Evolutionary conservation across 2,888 invertebrate species (phyloP).

Genomic region (Holacanthella duospinosa): DNA sequence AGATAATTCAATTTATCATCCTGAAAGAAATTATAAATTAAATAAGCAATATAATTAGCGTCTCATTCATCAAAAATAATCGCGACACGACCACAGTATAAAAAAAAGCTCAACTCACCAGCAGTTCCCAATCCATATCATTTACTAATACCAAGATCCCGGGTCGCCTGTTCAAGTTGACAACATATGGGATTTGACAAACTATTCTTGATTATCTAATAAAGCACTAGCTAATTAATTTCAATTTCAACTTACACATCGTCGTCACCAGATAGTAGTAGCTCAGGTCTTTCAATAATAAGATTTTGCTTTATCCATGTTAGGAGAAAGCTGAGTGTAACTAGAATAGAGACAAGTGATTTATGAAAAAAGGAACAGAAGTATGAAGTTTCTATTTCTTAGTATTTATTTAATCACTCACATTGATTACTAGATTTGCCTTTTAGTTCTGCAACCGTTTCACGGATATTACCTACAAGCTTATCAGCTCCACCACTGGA

Average conservation of each 20-base stretch:
- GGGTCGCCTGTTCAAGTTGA: conserved; percentile 56
- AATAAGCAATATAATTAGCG: conserved; percentile 39
- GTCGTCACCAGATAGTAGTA: conserved; percentile 33
- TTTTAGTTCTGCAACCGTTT: conserved; percentile 38
- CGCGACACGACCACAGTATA: conserved; percentile 45
- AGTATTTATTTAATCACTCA: not conserved
- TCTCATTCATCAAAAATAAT: conserved; percentile 48
- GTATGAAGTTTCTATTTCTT: no score
- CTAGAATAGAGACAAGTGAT: not conserved
- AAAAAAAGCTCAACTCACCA: conserved; percentile 50
- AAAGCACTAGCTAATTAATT: conserved; percentile 1
- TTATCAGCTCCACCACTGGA: conserved; percentile 48
- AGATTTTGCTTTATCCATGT: conserved; percentile 76
- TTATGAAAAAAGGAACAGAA: not conserved
- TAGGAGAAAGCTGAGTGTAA: conserved; percentile 54
- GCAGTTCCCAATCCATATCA: conserved; percentile 89
- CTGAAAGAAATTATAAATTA: not conserved
- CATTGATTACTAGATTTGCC: not conserved
- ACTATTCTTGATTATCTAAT: no score
- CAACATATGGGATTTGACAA: not conserved
- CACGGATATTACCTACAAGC: conserved; percentile 44
- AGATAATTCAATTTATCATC: not conserved
- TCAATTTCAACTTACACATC: conserved; percentile 16
- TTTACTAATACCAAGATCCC: conserved; percentile 90
- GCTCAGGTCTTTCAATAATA: conserved; percentile 68